These are phyloP conservation scores for Temnothorax curvispinosus DNA, from an alignment of 1,140 invertebrate genomes.

Conservation along the genomic window DNA sequence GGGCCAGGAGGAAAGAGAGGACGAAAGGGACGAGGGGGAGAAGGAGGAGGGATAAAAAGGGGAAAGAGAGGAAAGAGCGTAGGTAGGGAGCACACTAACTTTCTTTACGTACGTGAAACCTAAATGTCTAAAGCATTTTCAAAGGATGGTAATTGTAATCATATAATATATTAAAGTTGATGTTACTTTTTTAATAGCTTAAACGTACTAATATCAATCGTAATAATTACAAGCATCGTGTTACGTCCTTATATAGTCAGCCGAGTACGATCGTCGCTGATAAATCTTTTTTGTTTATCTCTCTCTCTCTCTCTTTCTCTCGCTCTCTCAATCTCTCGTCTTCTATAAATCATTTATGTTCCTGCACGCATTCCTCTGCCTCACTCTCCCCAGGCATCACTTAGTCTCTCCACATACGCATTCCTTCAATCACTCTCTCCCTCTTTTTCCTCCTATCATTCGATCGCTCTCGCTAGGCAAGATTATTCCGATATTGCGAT, in stretches of 20 bases:
- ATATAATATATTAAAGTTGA: constrained; percentile 85
- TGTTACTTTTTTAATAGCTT: constrained; percentile 84
- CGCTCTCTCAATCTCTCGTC: constrained; percentile 64
- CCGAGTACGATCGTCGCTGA: constrained; percentile 80
- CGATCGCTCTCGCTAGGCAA: constrained; percentile 81
- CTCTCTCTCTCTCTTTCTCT: constrained; percentile 78
- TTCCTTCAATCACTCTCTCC: constrained; percentile 50
- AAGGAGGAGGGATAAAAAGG: background rate
- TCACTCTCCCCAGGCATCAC: constrained; percentile 37
- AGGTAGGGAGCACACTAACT: constrained; percentile 55
- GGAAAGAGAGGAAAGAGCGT: background rate
- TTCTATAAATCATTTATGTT: constrained; percentile 52
- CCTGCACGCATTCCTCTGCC: constrained; percentile 19
- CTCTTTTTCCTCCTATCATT: constrained; percentile 73
- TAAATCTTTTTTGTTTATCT: constrained; percentile 68
- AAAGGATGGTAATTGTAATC: constrained; percentile 82
- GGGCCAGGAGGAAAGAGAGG: background rate
- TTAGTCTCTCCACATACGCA: constrained; percentile 21
- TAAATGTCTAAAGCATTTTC: constrained; percentile 77
- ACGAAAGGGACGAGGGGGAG: background rate
- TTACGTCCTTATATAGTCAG: constrained; percentile 84
- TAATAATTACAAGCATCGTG: constrained; percentile 85
- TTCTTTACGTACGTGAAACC: constrained; percentile 75
- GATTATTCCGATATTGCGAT: constrained; percentile 84
- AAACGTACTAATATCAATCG: constrained; percentile 85